Evolutionary conservation across 2,797 vertebrate species (phyloP), one percentile per base, ranked within the genome.

Genomic region (Capromys pilorides): DNA sequence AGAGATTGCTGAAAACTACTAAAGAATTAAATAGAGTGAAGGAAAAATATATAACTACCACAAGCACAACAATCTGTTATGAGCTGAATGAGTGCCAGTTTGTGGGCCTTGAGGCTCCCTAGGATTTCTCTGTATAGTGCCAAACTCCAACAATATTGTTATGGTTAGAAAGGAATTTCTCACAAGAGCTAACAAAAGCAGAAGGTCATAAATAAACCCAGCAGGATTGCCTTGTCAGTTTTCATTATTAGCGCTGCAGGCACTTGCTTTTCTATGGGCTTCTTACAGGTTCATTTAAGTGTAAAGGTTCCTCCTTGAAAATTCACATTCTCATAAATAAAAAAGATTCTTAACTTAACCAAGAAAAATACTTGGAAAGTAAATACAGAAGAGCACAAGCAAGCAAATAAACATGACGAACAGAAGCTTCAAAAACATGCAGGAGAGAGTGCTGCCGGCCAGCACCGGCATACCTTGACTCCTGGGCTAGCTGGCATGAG

Each of bases 191-290:
- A 98, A 98, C 98, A 98, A 98, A 98, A 98, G 98, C 98, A 98
- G 98, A 98, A 98, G 98, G 98, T 98, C 98, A 98, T 98, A 98
- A 98, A 98, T 98, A 98, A 98, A 98, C 98, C 98, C 98, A 98
- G 98, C 98, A 98, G 98, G 98, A 96, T 75, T 19, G 98, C 97
- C 98, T 98, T 98, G 98, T 98, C 98, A 98, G 97, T 98, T 98
- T 98, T 99, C 98, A 98, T 99, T 98, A 98, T 98, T 98, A 98
- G 98, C 98, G 62, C 98, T 98, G 98, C 97, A 95, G 98, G 98
- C 98, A 98, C 98, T 97, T 96, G 98, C 98, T 98, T 98, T 98
- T 98, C 98, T 97, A 96, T 94, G 97, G 97, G 98, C 97, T 97
- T 97, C 97, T 97, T 26, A 78, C 98, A 98, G 98, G 98, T 98